A percentile compares a stretch with the other conserved stretches of the same genome.
phyloP scores from a whole-genome alignment of 2,888 invertebrate species.

The Pristionchus exspectatus region DNA sequence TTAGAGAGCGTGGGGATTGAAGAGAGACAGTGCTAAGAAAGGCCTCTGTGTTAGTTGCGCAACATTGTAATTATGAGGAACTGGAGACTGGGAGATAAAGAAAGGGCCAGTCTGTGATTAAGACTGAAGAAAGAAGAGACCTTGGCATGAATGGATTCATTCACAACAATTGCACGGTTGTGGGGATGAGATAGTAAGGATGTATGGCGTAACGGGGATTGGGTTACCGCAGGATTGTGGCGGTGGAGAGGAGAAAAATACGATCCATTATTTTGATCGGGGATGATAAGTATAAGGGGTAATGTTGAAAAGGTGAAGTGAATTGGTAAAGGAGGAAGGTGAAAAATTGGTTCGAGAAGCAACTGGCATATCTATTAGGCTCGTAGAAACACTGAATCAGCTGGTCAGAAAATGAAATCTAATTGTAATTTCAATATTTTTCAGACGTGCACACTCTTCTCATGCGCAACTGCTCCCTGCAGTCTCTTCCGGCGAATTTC shows the following conservation, averaged over 20 bases:
- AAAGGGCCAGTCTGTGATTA: conserved; percentile 26
- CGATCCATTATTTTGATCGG: neutral
- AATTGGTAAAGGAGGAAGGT: too few relatives aligned
- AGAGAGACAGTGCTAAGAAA: neutral
- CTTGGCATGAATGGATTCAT: conserved; percentile 14
- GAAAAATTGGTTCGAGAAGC: too few relatives aligned
- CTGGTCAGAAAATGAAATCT: neutral
- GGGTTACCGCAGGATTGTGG: neutral
- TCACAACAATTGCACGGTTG: conserved; percentile 1
- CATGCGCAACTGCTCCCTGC: conserved; percentile 12
- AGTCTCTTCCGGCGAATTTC: neutral
- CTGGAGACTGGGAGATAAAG: neutral
- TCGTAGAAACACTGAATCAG: too few relatives aligned
- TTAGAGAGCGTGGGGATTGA: neutral
- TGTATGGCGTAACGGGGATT: neutral
- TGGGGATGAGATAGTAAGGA: neutral
- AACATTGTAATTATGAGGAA: conserved; percentile 46
- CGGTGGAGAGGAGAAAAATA: too few relatives aligned
- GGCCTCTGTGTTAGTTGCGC: conserved; percentile 22
- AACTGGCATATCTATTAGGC: too few relatives aligned
- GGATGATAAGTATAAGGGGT: too few relatives aligned
- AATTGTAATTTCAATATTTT: neutral
- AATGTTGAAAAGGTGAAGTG: too few relatives aligned
- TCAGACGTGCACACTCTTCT: neutral
- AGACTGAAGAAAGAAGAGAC: neutral